Conservation (phyloP, 1,140 invertebrate genomes). For the Geopemphigus sp. region DNA sequence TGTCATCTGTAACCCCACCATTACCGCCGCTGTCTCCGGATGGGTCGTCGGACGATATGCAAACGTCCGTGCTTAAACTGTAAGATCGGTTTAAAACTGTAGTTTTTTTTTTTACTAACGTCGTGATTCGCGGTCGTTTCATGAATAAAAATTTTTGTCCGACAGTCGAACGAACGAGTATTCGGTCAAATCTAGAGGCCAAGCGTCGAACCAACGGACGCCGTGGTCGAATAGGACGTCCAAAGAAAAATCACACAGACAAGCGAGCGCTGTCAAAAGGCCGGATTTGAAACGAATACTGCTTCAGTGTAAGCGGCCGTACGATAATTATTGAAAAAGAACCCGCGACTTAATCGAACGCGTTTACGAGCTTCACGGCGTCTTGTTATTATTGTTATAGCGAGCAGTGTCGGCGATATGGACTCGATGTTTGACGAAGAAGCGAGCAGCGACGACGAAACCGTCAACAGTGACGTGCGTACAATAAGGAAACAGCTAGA, state of each 20-base stretch:
- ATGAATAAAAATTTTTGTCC: background rate
- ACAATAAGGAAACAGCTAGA: conserved; percentile 79
- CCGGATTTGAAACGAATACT: conserved; percentile 38
- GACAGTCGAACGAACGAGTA: conserved; percentile 18
- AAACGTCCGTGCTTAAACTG: conserved; percentile 56
- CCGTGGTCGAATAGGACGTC: conserved; percentile 5
- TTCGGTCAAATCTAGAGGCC: conserved; percentile 38
- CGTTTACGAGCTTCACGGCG: too few relatives aligned
- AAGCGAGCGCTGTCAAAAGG: conserved; percentile 10
- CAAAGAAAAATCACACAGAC: conserved; percentile 40
- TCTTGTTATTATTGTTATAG: background rate
- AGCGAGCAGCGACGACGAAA: conserved; percentile 67
- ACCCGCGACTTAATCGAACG: too few relatives aligned
- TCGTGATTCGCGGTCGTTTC: background rate
- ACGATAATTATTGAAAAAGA: background rate
- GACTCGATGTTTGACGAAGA: conserved; percentile 75
- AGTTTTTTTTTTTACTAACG: too few relatives aligned
- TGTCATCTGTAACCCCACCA: conserved; percentile 71
- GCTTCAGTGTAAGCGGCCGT: conserved; percentile 8
- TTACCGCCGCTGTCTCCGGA: conserved; percentile 65
- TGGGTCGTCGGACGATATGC: conserved; percentile 57
- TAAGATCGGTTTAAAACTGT: conserved; percentile 50
- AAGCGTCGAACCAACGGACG: conserved; percentile 23
- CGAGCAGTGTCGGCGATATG: conserved; percentile 65
- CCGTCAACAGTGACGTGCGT: conserved; percentile 61